These are phyloP conservation scores for Mastomys coucha DNA, from an alignment of 2,113 vertebrate species.

Conservation along the genomic window DNA sequence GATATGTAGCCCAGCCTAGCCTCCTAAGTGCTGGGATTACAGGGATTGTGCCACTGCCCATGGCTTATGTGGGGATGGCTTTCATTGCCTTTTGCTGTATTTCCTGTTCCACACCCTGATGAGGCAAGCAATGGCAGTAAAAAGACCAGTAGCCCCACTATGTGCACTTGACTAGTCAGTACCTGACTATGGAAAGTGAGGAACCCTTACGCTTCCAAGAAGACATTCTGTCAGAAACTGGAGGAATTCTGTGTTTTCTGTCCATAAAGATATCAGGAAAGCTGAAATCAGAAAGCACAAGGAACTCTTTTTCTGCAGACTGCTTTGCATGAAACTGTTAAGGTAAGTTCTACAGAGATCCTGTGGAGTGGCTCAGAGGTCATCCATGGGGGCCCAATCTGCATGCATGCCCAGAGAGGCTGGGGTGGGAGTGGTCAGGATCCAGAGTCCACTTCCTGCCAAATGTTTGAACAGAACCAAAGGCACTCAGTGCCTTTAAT, in stretches of 20 bases:
- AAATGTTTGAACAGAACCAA: not conserved
- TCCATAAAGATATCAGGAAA: slow-evolving; percentile 62
- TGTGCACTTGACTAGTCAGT: not conserved
- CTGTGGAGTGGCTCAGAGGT: rapidly evolving
- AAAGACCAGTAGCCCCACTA: not conserved
- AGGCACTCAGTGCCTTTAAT: not conserved
- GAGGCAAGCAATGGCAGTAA: not conserved
- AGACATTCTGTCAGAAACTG: slow-evolving; percentile 66
- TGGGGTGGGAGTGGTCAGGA: rapidly evolving
- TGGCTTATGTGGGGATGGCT: not conserved
- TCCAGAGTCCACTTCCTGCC: not conserved
- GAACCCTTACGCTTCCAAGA: slow-evolving; percentile 51
- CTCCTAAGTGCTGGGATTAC: not conserved
- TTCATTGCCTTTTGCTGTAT: not conserved
- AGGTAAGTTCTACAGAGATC: not conserved
- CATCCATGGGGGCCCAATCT: rapidly evolving
- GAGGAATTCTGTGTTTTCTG: slow-evolving; percentile 69
- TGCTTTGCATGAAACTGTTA: not conserved
- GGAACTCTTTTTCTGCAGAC: slow-evolving; percentile 37
- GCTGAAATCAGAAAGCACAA: slow-evolving; percentile 72
- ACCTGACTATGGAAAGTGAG: slow-evolving; percentile 63
- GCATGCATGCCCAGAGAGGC: not conserved
- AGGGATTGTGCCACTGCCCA: not conserved
- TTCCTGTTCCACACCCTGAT: not conserved
- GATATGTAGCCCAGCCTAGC: not conserved